These are phyloP conservation scores for Malurus cyaneus DNA, from an alignment of 2,113 vertebrate species.

Conservation along the genomic window DNA sequence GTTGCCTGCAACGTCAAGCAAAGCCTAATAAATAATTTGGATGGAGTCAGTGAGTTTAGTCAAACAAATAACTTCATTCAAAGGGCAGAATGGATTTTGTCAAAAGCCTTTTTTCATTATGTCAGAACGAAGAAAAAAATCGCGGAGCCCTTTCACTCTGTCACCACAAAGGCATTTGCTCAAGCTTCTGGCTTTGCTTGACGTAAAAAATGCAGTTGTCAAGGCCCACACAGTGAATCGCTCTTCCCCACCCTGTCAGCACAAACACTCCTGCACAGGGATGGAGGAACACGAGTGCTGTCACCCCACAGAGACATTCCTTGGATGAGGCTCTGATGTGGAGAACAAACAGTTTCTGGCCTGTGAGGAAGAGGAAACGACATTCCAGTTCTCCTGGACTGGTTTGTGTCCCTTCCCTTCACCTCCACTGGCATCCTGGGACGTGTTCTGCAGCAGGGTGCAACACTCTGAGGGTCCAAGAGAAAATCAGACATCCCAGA, in stretches of 20 bases:
- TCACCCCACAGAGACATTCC: not conserved
- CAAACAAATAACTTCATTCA: constrained; percentile 73
- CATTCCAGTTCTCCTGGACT: not conserved
- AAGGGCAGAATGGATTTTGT: constrained; percentile 70
- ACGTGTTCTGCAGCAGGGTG: not conserved
- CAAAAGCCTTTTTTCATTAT: constrained; percentile 66
- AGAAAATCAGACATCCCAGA: not conserved
- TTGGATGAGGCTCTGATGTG: not conserved
- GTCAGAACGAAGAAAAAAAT: constrained; percentile 58
- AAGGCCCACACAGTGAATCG: constrained; percentile 24
- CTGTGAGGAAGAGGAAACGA: not conserved
- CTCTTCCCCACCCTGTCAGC: constrained; percentile 15
- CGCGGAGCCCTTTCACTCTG: constrained; percentile 61
- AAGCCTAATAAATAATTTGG: constrained; percentile 58
- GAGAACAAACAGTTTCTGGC: not conserved
- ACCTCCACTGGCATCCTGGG: not conserved
- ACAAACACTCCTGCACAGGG: not conserved
- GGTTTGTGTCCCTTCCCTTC: not conserved
- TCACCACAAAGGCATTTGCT: constrained; percentile 65
- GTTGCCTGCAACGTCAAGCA: constrained; percentile 28
- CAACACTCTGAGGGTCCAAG: not conserved
- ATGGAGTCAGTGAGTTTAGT: constrained; percentile 60
- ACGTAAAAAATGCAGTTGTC: constrained; percentile 53
- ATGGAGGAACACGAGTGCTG: not conserved
- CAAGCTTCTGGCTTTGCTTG: constrained; percentile 55